A percentile compares a stretch with the other conserved stretches of the same genome.
phyloP scores from a whole-genome alignment of 2,113 vertebrate species.

The Oncorhynchus gorbuscha region DNA sequence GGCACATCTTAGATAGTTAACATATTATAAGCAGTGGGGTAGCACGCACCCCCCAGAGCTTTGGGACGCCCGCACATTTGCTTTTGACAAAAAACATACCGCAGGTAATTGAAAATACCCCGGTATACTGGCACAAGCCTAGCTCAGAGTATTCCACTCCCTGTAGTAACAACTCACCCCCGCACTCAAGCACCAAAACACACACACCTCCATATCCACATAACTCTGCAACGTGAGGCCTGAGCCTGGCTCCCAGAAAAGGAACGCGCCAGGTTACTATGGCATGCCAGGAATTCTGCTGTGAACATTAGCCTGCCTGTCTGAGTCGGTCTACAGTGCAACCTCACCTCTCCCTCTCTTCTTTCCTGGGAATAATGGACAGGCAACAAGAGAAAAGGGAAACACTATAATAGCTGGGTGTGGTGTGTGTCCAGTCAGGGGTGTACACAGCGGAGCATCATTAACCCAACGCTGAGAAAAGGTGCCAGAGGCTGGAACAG shows the following conservation, averaged over 20 bases:
- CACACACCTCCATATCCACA: neutral
- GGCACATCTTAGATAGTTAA: too few species aligned
- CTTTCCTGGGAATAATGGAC: slow-evolving; percentile 22
- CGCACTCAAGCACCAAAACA: neutral
- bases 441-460: slow-evolving; percentile 56
- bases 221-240: slow-evolving; percentile 2
- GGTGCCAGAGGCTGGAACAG: slow-evolving; percentile 64
- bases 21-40: too few species aligned
- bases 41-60: too few species aligned
- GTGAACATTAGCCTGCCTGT: slow-evolving; percentile 69
- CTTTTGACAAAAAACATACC: too few species aligned
- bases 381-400: slow-evolving; percentile 12
- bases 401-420: slow-evolving; percentile 54
- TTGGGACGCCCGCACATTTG: too few species aligned
- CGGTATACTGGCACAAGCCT: too few species aligned
- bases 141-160: too few species aligned
- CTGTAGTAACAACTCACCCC: too few species aligned
- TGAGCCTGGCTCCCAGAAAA: neutral
- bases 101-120: too few species aligned
- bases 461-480: slow-evolving; percentile 65
- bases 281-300: slow-evolving; percentile 76
- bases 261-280: slow-evolving; percentile 74
- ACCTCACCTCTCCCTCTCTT: slow-evolving; percentile 33
- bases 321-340: slow-evolving; percentile 67
- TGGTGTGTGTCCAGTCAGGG: slow-evolving; percentile 48